A percentile compares a stretch with the other conserved stretches of the same genome.
phyloP scores from a whole-genome alignment of 2,888 invertebrate species.

The Notodonta ziczac region DNA sequence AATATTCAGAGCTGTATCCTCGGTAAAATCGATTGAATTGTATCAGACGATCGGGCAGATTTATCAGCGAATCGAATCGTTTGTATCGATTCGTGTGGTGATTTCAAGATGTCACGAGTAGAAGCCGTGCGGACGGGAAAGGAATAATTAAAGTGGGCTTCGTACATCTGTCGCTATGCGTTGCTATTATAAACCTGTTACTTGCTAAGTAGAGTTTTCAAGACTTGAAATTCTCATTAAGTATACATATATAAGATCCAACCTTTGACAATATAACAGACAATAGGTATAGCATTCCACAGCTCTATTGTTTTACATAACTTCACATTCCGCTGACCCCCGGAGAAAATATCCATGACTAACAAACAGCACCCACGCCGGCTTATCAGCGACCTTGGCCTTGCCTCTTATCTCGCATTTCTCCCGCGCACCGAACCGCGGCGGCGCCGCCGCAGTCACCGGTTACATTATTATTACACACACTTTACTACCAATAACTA shows the following conservation, averaged over 20 bases:
- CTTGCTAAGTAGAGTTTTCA: too few relatives aligned
- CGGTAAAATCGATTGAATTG: neutral
- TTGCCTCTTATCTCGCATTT: neutral
- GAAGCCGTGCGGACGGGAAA: neutral
- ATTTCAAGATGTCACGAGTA: neutral
- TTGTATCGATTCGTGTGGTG: neutral
- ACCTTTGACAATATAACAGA: too few relatives aligned
- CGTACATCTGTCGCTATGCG: too few relatives aligned
- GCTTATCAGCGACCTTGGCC: constrained; percentile 5
- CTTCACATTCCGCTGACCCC: neutral
- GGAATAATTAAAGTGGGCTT: neutral
- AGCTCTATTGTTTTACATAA: neutral
- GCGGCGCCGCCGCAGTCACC: neutral
- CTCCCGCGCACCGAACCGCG: constrained; percentile 5
- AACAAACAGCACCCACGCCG: neutral
- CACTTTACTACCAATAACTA: too few relatives aligned
- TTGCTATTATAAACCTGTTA: too few relatives aligned
- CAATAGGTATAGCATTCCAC: neutral
- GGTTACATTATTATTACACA: too few relatives aligned
- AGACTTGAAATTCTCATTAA: too few relatives aligned
- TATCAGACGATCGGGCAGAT: neutral
- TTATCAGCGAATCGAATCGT: neutral
- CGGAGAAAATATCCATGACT: neutral
- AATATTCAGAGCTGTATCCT: neutral
- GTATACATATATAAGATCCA: too few relatives aligned